Evolutionary conservation across 1,140 invertebrate genomes (phyloP).

Genomic region (Apolygus lucorum): DNA sequence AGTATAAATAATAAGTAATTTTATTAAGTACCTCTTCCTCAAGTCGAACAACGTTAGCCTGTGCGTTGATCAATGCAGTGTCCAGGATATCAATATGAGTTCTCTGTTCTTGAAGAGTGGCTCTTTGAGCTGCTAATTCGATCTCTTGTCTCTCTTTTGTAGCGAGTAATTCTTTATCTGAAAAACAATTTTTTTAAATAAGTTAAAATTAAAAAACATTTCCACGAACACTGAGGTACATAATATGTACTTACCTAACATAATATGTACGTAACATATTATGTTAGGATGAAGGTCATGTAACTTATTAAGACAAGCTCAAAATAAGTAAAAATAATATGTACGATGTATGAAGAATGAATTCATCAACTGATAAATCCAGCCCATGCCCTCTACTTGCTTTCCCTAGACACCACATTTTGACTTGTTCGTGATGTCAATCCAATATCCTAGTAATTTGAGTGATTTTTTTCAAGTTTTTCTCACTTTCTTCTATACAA

Average conservation of each 20-base stretch:
- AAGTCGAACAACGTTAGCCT: slow-evolving; percentile 74
- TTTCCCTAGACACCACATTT: too few relatives aligned
- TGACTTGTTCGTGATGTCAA: too few relatives aligned
- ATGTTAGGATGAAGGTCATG: not conserved
- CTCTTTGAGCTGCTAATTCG: slow-evolving; percentile 76
- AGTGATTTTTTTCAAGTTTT: too few relatives aligned
- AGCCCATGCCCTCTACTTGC: too few relatives aligned
- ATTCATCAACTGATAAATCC: too few relatives aligned
- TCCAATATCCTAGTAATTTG: too few relatives aligned
- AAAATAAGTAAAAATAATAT: too few relatives aligned
- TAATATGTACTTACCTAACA: not conserved
- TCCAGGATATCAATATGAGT: slow-evolving; percentile 90
- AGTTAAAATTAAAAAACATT: too few relatives aligned
- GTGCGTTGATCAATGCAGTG: slow-evolving; percentile 80
- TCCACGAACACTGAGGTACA: not conserved
- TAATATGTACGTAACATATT: slow-evolving; percentile 17
- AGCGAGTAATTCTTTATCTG: slow-evolving; percentile 78
- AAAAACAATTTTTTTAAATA: too few relatives aligned
- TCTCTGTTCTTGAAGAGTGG: slow-evolving; percentile 80
- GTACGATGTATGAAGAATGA: too few relatives aligned
- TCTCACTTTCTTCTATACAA: too few relatives aligned
- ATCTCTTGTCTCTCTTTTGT: slow-evolving; percentile 85
- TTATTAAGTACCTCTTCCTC: slow-evolving; percentile 90
- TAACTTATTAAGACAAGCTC: too few relatives aligned
- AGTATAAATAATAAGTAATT: not conserved